Evolutionary conservation across 1,140 invertebrate species (phyloP).

Genomic region (Melitaea cinxia): DNA sequence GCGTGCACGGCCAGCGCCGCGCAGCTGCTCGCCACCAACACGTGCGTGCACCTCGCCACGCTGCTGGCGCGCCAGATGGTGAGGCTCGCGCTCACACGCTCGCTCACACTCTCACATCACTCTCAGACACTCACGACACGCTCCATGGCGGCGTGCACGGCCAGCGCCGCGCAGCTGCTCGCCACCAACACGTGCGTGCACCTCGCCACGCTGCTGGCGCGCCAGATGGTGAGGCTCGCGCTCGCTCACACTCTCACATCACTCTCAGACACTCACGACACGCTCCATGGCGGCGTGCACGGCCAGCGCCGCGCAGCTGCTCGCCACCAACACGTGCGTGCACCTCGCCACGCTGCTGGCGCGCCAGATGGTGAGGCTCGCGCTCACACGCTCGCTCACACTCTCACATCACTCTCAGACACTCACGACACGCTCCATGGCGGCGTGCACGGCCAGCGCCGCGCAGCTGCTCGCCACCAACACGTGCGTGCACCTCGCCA

Average conservation of each 20-base stretch:
- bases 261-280: too few relatives aligned
- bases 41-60: constrained; percentile 47
- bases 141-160: constrained; percentile 37
- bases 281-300: constrained; percentile 39
- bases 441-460: constrained; percentile 39
- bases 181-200: constrained; percentile 48
- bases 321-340: constrained; percentile 46
- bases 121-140: too few relatives aligned
- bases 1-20: constrained; percentile 41
- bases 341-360: constrained; percentile 52
- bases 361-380: constrained; percentile 56
- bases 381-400: too few relatives aligned
- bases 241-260: too few relatives aligned
- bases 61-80: constrained; percentile 55
- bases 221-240: constrained; percentile 60
- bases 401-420: too few relatives aligned
- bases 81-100: too few relatives aligned
- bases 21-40: constrained; percentile 47
- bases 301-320: constrained; percentile 43
- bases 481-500: constrained; percentile 47
- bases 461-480: constrained; percentile 46
- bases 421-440: too few relatives aligned
- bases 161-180: constrained; percentile 45
- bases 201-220: constrained; percentile 48
- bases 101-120: too few relatives aligned